Evolutionary conservation across 2,113 vertebrate genomes (phyloP).

Genomic region (Hyperopisus bebe): DNA sequence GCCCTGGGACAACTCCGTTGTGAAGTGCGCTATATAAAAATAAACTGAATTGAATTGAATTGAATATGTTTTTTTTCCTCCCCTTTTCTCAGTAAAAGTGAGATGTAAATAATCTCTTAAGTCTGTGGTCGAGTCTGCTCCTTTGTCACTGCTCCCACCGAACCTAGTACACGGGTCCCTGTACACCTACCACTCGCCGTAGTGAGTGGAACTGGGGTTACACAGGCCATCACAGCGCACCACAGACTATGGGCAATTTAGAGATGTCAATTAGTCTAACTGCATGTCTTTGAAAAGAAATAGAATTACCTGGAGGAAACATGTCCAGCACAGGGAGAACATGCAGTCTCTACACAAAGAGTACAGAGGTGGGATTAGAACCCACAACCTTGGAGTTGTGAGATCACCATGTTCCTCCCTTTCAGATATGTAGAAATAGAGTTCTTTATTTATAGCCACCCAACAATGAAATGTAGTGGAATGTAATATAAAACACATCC

Average conservation of each 20-base stretch:
- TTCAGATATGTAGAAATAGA: background rate
- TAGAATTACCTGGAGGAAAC: background rate
- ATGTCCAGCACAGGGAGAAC: background rate
- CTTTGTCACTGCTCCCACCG: too few relatives aligned
- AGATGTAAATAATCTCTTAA: background rate
- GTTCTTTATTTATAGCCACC: background rate
- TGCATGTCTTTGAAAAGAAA: background rate
- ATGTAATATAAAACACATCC: background rate
- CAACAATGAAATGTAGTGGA: background rate
- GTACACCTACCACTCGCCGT: too few relatives aligned
- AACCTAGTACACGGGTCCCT: too few relatives aligned
- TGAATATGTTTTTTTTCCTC: too few relatives aligned
- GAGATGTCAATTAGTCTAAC: background rate
- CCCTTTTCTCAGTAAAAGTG: background rate
- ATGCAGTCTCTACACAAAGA: background rate
- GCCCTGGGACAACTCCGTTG: too few relatives aligned
- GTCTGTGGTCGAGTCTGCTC: background rate
- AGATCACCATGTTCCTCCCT: background rate
- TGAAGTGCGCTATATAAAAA: too few relatives aligned
- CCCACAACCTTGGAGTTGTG: background rate
- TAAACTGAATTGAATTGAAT: too few relatives aligned
- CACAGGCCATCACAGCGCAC: background rate
- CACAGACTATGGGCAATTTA: background rate
- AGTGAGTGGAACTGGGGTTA: too few relatives aligned
- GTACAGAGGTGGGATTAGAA: background rate